A percentile compares a stretch with the other conserved stretches of the same genome.
phyloP scores from a whole-genome alignment of 2,888 invertebrate species.

The Phorcus lineatus region DNA sequence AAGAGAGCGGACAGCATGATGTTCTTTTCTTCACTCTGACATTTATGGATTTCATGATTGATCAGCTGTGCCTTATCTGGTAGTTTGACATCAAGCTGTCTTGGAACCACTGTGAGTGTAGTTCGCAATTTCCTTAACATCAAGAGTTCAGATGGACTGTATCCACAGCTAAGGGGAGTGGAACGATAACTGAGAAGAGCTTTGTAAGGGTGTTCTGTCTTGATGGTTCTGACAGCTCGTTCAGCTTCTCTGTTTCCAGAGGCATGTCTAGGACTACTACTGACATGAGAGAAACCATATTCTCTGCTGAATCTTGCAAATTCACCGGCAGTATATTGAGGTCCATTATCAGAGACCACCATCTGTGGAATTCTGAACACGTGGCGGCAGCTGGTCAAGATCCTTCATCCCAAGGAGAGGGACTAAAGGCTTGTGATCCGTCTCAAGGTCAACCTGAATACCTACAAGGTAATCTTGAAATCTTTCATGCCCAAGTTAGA shows the following conservation, averaged over 20 bases:
- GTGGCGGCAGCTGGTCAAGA: neutral
- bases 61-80: neutral
- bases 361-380: no score
- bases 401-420: neutral
- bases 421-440: slow-evolving; percentile 2
- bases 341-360: no score
- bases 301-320: no score
- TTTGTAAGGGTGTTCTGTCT: no score
- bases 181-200: no score
- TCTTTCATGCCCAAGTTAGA: neutral
- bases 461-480: neutral
- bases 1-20: neutral
- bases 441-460: neutral
- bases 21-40: neutral
- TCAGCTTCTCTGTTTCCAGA: no score
- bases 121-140: neutral
- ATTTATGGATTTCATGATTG: neutral
- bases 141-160: no score
- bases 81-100: neutral
- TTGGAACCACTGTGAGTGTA: neutral
- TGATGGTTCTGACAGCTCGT: no score
- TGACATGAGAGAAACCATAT: no score
- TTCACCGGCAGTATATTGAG: no score
- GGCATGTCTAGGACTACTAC: no score
- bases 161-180: no score